Percentiles rank a stretch among this genome's conserved stretches.
Conservation (phyloP, 2,888 invertebrate genomes). For the Linnaemya tessellans region DNA sequence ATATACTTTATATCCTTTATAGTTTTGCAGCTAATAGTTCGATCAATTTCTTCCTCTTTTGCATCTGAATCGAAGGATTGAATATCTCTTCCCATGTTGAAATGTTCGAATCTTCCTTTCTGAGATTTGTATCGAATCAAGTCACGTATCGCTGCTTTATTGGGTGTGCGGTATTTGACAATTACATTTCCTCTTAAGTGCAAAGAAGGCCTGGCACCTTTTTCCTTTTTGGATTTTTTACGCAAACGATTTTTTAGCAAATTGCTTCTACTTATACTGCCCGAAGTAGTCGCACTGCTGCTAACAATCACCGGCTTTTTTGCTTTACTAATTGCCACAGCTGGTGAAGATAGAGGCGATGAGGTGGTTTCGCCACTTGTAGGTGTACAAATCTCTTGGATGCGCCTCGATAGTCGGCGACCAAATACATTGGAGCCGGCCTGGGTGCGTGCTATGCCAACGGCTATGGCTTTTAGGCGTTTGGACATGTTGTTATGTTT, state of each 20-base stretch:
- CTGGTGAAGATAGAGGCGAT: slow-evolving; percentile 58
- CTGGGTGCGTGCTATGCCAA: slow-evolving; percentile 48
- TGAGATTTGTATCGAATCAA: slow-evolving; percentile 73
- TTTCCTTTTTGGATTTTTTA: slow-evolving; percentile 68
- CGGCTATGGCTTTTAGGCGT: slow-evolving; percentile 56
- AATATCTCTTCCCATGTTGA: slow-evolving; percentile 73
- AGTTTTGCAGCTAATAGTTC: slow-evolving; percentile 37
- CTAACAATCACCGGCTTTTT: slow-evolving; percentile 2
- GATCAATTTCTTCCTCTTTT: slow-evolving; percentile 34
- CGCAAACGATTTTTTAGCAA: slow-evolving; percentile 52
- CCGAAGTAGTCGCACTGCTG: slow-evolving; percentile 64
- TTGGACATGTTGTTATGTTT: slow-evolving; percentile 36
- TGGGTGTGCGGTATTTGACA: slow-evolving; percentile 74
- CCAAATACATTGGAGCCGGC: slow-evolving; percentile 54
- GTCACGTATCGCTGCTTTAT: slow-evolving; percentile 70
- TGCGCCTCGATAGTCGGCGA: slow-evolving; percentile 53
- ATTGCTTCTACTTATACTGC: slow-evolving; percentile 24
- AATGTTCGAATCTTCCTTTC: slow-evolving; percentile 74
- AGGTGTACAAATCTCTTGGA: slow-evolving; percentile 67
- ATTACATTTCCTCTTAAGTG: slow-evolving; percentile 76
- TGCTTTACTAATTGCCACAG: neutral
- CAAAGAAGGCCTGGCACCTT: slow-evolving; percentile 72
- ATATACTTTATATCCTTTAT: slow-evolving; percentile 43
- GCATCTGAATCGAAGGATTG: slow-evolving; percentile 62
- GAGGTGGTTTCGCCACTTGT: slow-evolving; percentile 62